These are phyloP conservation scores for Ceriagrion tenellum DNA, from an alignment of 2,888 invertebrate genomes.

Conservation along the genomic window DNA sequence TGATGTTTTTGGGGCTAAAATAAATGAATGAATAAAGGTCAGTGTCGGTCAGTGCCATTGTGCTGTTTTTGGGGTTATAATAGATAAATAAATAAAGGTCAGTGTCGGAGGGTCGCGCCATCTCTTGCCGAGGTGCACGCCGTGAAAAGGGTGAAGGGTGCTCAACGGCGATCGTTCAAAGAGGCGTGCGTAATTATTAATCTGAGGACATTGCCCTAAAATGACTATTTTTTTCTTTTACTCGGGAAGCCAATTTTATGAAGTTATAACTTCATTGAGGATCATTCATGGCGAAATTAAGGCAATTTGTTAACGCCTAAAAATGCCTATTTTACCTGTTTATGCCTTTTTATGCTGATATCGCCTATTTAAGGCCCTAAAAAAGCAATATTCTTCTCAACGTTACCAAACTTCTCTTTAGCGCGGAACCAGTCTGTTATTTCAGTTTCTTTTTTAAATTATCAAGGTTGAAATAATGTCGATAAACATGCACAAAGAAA, in stretches of 20 bases:
- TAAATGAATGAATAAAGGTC: too few relatives aligned
- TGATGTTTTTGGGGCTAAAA: too few relatives aligned
- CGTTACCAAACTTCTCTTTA: neutral
- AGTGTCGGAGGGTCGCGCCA: too few relatives aligned
- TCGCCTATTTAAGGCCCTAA: neutral
- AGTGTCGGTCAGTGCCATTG: too few relatives aligned
- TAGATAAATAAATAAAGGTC: too few relatives aligned
- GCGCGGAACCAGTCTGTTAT: neutral
- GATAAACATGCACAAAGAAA: neutral
- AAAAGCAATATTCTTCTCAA: neutral
- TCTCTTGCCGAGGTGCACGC: too few relatives aligned
- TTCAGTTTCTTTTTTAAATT: neutral
- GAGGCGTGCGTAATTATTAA: neutral
- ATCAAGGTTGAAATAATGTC: neutral
- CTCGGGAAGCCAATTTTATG: neutral
- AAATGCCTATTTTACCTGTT: neutral
- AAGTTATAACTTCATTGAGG: neutral
- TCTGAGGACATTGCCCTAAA: slow-evolving; percentile 9
- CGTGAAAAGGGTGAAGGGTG: too few relatives aligned
- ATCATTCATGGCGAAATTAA: neutral
- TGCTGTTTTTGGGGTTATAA: too few relatives aligned
- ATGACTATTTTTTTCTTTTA: slow-evolving; percentile 1
- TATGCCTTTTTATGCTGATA: neutral
- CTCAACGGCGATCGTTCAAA: too few relatives aligned
- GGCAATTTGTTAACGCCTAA: neutral